Conservation (phyloP, 2,888 invertebrate genomes). For the Achlya flavicornis region DNA sequence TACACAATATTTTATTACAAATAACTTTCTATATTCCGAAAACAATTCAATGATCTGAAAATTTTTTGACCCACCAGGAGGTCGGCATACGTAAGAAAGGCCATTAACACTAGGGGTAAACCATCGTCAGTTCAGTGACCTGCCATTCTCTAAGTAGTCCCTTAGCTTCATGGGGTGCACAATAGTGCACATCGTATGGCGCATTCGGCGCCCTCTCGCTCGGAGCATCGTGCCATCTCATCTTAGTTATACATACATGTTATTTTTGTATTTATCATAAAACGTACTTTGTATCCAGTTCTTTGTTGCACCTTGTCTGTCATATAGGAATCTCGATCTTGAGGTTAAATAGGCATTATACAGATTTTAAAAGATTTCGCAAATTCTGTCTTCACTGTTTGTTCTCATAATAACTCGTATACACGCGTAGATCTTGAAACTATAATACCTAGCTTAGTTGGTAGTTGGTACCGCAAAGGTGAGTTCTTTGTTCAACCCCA, state of each 20-base stretch:
- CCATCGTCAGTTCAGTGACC: constrained; percentile 74
- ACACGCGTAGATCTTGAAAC: background rate
- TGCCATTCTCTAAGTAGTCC: constrained; percentile 63
- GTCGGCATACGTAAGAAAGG: constrained; percentile 38
- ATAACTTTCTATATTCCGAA: background rate
- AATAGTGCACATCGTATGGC: constrained; percentile 45
- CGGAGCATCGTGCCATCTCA: constrained; percentile 53
- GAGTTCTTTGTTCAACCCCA: background rate
- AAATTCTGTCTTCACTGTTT: too few species aligned
- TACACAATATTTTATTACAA: background rate
- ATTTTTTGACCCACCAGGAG: constrained; percentile 30
- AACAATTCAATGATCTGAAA: constrained; percentile 14
- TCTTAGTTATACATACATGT: constrained; percentile 35
- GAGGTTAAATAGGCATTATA: too few species aligned
- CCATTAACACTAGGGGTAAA: constrained; percentile 55
- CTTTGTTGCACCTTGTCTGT: background rate
- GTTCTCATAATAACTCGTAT: too few species aligned
- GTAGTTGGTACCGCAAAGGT: background rate
- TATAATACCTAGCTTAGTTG: background rate
- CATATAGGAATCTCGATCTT: background rate
- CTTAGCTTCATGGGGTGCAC: constrained; percentile 74
- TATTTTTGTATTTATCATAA: constrained; percentile 43
- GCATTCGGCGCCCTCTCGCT: constrained; percentile 60
- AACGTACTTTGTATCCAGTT: constrained; percentile 5
- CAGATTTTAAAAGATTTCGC: too few species aligned